Evolutionary conservation across 2,888 invertebrate genomes (phyloP).

Genomic region (Prosopocoilus inquinatus): DNA sequence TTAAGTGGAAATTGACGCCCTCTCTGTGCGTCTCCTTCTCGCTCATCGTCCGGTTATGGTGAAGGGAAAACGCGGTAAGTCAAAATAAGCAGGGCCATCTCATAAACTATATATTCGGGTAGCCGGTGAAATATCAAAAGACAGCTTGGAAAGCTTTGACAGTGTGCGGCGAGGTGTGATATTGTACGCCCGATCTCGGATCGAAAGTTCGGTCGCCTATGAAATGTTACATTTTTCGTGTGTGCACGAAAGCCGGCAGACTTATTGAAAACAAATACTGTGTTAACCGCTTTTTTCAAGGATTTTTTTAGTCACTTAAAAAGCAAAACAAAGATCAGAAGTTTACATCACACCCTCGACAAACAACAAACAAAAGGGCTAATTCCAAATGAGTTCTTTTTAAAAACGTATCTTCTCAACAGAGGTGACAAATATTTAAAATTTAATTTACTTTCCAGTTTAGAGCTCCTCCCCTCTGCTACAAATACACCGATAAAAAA

Average conservation of each 20-base stretch:
- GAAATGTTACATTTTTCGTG: conserved; percentile 41
- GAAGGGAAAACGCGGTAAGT: background rate
- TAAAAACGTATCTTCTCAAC: no score
- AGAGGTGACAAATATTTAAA: no score
- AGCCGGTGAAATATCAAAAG: conserved; percentile 45
- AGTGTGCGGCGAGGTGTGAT: conserved; percentile 44
- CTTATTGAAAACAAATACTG: conserved; percentile 7
- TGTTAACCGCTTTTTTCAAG: background rate
- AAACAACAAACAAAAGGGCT: background rate
- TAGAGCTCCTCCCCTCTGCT: no score
- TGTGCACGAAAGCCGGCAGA: conserved; percentile 19
- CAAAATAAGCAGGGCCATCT: conserved; percentile 19
- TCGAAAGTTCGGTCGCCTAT: conserved; percentile 43
- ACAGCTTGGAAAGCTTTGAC: conserved; percentile 44
- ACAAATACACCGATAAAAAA: no score
- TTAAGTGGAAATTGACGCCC: background rate
- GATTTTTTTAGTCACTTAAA: no score
- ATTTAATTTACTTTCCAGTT: no score
- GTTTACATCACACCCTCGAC: background rate
- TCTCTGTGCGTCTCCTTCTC: background rate
- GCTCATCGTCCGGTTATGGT: background rate
- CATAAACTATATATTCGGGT: conserved; percentile 39
- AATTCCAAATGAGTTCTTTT: background rate
- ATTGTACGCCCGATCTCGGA: conserved; percentile 41
- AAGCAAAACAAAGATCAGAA: background rate